phyloP scores from a whole-genome alignment of 2,113 vertebrate species.

The Marcusenius ussheri region DNA sequence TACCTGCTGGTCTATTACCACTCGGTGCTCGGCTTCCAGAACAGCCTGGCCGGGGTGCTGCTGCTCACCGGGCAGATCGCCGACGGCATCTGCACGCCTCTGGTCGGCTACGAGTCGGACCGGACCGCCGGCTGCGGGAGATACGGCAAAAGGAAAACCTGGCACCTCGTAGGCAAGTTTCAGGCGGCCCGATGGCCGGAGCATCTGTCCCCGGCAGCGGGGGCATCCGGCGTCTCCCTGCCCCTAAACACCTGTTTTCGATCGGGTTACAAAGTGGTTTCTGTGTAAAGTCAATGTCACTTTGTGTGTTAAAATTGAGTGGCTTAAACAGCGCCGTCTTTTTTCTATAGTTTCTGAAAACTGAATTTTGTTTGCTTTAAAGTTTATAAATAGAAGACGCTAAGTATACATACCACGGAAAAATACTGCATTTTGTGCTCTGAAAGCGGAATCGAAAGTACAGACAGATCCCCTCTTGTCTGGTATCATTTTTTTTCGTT shows the following conservation, averaged over 20 bases:
- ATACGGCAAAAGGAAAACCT: constrained; percentile 79
- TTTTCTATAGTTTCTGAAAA: not conserved
- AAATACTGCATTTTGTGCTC: not conserved
- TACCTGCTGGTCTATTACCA: constrained; percentile 86
- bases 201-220: not conserved
- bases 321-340: not conserved
- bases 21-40: constrained; percentile 74
- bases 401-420: not conserved
- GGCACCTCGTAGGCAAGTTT: constrained; percentile 81
- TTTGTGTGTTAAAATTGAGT: not conserved
- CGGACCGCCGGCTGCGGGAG: constrained; percentile 56
- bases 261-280: not conserved
- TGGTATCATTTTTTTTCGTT: not conserved
- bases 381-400: not conserved
- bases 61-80: constrained; percentile 75
- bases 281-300: not conserved
- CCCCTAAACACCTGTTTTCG: not conserved
- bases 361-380: too few species aligned
- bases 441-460: not conserved
- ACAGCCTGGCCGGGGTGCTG: constrained; percentile 67
- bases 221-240: not conserved
- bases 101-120: constrained; percentile 80
- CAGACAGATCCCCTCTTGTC: not conserved
- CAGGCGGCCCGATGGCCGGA: not conserved
- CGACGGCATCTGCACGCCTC: constrained; percentile 77